Evolutionary conservation across 2,797 vertebrate genomes (phyloP), one percentile per base, ranked within the genome.

Genomic region (Loris lydekkerianus): DNA sequence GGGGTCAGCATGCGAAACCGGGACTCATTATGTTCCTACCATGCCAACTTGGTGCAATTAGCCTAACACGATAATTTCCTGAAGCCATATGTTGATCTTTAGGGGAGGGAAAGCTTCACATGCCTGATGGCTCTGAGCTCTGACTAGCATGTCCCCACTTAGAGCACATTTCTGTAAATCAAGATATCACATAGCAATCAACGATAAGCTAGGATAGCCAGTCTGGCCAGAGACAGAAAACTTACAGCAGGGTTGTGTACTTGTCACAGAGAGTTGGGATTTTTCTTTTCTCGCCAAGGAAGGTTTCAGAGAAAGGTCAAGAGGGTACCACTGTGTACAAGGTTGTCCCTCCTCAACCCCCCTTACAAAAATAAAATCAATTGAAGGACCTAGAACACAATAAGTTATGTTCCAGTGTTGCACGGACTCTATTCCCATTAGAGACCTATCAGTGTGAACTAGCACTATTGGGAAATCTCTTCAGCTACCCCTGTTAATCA

Each of bases 401-500:
- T 99, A 98, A 98, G 98, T 99, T 99, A 98, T 98, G 98, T 98
- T 98, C 97, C 98, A 89, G 97, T 96, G 96, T 97, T 97, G 96
- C 96, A 96, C 98, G 97, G 96, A 91, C 93, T 91, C n/a, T 97
- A 97, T 98, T 98, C 98, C 98, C 98, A 97, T 97, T 98, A 98
- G 98, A 98, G 98, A 98, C 97, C 98, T 97, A 98, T 99, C 98
- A 98, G 70, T 72, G 97, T 98, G 97, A 98, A 96, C 98, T 97
- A 97, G 97, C 97, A 97, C 98, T 98, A 97, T 98, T 98, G 98
- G 98, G 98, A 98, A 98, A 99, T 99, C 98, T 99, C 98, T 98
- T 97, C 98, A 98, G 98, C 98, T 98, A 97, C 96, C 97, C 97
- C 96, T 98, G 98, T 98, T 98, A 99, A 99, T 99, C 99, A 99